Conservation (phyloP, 2,888 invertebrate species). For the Scaptomyza flava region DNA sequence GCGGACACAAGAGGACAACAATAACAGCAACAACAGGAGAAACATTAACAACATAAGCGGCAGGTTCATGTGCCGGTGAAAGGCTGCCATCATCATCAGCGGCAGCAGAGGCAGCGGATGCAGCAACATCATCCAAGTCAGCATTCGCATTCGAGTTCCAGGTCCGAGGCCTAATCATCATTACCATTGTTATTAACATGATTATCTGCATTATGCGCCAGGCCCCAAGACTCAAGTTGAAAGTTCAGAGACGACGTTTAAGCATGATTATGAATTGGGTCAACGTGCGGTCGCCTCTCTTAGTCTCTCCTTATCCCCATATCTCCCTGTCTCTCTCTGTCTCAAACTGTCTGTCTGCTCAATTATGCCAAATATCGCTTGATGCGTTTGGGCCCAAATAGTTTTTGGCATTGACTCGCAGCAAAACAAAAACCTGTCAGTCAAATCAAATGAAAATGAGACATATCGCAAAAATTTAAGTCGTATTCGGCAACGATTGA, state of each 20-base stretch:
- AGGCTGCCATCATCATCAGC: slow-evolving; percentile 75
- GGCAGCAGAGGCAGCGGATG: slow-evolving; percentile 13
- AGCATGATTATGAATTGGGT: slow-evolving; percentile 80
- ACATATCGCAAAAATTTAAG: slow-evolving; percentile 79
- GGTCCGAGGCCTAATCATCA: slow-evolving; percentile 74
- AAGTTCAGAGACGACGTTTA: slow-evolving; percentile 78
- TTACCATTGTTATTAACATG: slow-evolving; percentile 80
- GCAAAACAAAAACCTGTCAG: slow-evolving; percentile 59
- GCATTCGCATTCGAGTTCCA: slow-evolving; percentile 45
- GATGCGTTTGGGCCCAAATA: slow-evolving; percentile 62
- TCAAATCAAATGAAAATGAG: slow-evolving; percentile 79
- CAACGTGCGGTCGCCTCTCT: slow-evolving; percentile 66
- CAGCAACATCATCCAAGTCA: slow-evolving; percentile 5
- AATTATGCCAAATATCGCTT: slow-evolving; percentile 70
- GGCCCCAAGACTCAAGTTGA: slow-evolving; percentile 72
- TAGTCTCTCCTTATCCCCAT: background rate
- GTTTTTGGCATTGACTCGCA: slow-evolving; percentile 47
- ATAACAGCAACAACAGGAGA: slow-evolving; percentile 20
- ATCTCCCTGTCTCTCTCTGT: slow-evolving; percentile 1
- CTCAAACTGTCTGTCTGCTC: slow-evolving; percentile 25
- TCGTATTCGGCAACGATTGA: slow-evolving; percentile 68
- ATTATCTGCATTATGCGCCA: slow-evolving; percentile 75
- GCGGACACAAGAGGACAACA: slow-evolving; percentile 68
- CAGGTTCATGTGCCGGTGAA: slow-evolving; percentile 79
- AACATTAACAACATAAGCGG: slow-evolving; percentile 44